phyloP scores from a whole-genome alignment of 2,888 invertebrate species.

The Hemicrepidius hirtus region DNA sequence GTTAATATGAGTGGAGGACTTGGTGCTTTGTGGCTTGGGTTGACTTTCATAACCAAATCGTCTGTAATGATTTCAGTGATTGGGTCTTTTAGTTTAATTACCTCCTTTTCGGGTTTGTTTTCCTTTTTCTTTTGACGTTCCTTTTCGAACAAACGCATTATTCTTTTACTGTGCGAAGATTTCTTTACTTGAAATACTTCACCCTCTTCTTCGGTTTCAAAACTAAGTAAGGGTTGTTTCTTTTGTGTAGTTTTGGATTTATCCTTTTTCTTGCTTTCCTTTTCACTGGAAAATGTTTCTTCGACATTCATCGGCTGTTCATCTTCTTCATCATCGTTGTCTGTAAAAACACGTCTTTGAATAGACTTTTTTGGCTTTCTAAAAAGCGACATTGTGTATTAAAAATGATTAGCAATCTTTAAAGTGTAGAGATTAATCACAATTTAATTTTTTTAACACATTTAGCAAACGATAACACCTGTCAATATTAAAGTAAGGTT shows the following conservation, averaged over 20 bases:
- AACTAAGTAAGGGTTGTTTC: constrained; percentile 84
- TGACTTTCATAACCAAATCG: constrained; percentile 78
- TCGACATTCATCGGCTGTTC: constrained; percentile 71
- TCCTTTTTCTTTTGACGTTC: constrained; percentile 80
- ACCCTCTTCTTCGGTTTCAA: constrained; percentile 86
- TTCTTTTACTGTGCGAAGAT: constrained; percentile 93
- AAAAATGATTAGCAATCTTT: background rate
- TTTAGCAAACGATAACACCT: too few species aligned
- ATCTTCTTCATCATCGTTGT: constrained; percentile 81
- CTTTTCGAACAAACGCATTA: constrained; percentile 89
- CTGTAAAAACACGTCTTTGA: constrained; percentile 83
- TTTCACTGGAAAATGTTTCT: constrained; percentile 62
- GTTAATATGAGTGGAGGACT: constrained; percentile 77
- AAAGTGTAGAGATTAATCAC: background rate
- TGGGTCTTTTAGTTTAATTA: constrained; percentile 71
- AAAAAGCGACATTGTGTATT: constrained; percentile 83
- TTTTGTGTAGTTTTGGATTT: constrained; percentile 65
- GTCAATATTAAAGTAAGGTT: too few species aligned
- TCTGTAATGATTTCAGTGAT: constrained; percentile 82
- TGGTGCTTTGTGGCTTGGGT: constrained; percentile 68
- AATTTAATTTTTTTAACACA: too few species aligned
- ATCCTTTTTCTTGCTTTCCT: constrained; percentile 61
- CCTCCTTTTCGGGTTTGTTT: constrained; percentile 67
- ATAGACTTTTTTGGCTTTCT: constrained; percentile 91
- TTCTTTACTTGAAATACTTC: constrained; percentile 97